Conservation (phyloP, 1,140 invertebrate genomes). For the Listronotus oregonensis region DNA sequence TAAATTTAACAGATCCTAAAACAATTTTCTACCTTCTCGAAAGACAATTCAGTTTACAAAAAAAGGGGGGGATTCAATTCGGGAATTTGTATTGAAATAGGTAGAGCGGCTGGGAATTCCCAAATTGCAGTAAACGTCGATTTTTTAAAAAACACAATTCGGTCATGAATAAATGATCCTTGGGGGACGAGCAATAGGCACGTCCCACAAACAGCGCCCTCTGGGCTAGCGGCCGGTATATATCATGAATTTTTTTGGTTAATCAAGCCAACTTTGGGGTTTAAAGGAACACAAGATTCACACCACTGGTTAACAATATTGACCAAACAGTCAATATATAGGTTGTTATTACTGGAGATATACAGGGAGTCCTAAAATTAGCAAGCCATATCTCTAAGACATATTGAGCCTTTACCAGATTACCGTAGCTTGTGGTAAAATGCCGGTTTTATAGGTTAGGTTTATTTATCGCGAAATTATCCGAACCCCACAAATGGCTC, state of each 20-base stretch:
- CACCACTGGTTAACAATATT: no score
- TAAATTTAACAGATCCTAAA: not conserved
- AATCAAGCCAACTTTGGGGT: slow-evolving; percentile 42
- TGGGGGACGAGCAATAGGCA: slow-evolving; percentile 31
- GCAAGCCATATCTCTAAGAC: no score
- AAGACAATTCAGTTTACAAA: slow-evolving; percentile 2
- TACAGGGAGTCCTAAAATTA: no score
- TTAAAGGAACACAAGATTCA: no score
- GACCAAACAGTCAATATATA: no score
- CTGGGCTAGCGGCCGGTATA: slow-evolving; percentile 44
- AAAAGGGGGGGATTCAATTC: not conserved
- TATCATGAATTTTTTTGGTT: slow-evolving; percentile 54
- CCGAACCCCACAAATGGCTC: no score
- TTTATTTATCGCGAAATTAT: no score
- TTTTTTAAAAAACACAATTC: slow-evolving; percentile 30
- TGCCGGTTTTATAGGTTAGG: no score
- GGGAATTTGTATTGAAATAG: not conserved
- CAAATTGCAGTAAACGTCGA: slow-evolving; percentile 26
- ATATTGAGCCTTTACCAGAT: no score
- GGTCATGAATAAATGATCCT: slow-evolving; percentile 39
- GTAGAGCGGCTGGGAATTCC: slow-evolving; percentile 10
- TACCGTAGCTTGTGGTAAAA: no score
- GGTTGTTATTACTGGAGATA: no score
- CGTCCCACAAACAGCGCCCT: slow-evolving; percentile 24
- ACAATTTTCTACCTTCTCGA: not conserved